These are phyloP conservation scores for Phoxinus dragarum DNA, from an alignment of 2,797 vertebrate species.

Conservation along the genomic window DNA sequence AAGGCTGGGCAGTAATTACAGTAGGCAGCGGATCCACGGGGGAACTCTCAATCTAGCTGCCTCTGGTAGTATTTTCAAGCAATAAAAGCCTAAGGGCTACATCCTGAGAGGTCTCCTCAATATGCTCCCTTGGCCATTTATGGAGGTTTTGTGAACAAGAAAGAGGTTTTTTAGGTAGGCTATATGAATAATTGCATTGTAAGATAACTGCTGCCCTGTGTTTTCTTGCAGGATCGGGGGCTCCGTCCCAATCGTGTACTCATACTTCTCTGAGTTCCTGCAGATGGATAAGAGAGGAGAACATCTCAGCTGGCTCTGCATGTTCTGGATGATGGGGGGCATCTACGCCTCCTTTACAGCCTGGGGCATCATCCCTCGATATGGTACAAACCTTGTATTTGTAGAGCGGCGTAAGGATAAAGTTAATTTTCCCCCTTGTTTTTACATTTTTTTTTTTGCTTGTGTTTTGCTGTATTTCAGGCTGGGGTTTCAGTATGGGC, in stretches of 20 bases:
- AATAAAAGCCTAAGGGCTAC: neutral
- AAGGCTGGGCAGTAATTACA: constrained; percentile 30
- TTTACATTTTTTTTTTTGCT: neutral
- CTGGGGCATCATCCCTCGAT: constrained; percentile 97
- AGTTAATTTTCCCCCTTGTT: neutral
- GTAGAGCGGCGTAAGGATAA: neutral
- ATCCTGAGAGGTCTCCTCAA: neutral
- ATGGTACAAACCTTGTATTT: constrained; percentile 76
- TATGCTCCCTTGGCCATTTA: neutral
- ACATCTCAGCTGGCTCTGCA: constrained; percentile 96
- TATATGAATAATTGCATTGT: neutral
- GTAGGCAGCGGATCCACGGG: neutral
- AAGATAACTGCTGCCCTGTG: neutral
- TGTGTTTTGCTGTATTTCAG: constrained; percentile 68
- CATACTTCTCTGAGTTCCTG: constrained; percentile 96
- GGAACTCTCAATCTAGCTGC: neutral
- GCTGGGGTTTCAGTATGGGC: constrained; percentile 98
- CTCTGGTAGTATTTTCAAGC: constrained; percentile 6
- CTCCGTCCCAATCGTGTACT: constrained; percentile 92
- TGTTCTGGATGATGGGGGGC: constrained; percentile 98
- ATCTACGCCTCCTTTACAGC: constrained; percentile 94
- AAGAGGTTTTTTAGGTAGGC: neutral
- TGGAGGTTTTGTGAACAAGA: neutral
- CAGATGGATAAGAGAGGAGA: constrained; percentile 95
- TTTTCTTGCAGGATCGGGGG: constrained; percentile 85